phyloP scores from a whole-genome alignment of 2,113 vertebrate species.

The Phaetusa simplex region DNA sequence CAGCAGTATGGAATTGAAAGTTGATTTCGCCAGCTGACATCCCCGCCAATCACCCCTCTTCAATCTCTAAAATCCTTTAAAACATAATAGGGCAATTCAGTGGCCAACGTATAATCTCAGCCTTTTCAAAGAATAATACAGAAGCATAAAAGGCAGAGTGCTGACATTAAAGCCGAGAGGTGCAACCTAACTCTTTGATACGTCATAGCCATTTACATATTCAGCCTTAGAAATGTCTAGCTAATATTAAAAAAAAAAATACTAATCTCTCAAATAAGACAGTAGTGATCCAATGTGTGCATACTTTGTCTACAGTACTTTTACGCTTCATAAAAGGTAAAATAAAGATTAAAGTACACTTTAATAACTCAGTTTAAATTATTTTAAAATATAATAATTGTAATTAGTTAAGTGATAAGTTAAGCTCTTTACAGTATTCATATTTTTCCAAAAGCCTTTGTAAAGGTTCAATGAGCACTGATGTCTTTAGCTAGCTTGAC shows the following conservation, averaged over 20 bases:
- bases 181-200: not conserved
- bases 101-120: not conserved
- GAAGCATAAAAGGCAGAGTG: not conserved
- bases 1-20: not conserved
- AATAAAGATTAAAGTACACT: not conserved
- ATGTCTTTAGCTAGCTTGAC: not conserved
- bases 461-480: not conserved
- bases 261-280: not conserved
- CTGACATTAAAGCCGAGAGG: not conserved
- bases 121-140: not conserved
- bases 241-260: not conserved
- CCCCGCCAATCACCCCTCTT: not conserved
- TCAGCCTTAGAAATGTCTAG: not conserved
- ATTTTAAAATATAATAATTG: not conserved
- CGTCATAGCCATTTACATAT: not conserved
- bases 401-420: not conserved
- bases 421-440: not conserved
- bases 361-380: not conserved
- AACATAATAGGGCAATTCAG: not conserved
- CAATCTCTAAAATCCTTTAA: not conserved
- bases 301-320: not conserved
- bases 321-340: not conserved
- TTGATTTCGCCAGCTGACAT: not conserved
- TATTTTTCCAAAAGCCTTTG: not conserved
- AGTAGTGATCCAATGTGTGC: not conserved